These are phyloP conservation scores for Adrianichthys oophorus DNA, from an alignment of 2,797 vertebrate species.

Conservation along the genomic window DNA sequence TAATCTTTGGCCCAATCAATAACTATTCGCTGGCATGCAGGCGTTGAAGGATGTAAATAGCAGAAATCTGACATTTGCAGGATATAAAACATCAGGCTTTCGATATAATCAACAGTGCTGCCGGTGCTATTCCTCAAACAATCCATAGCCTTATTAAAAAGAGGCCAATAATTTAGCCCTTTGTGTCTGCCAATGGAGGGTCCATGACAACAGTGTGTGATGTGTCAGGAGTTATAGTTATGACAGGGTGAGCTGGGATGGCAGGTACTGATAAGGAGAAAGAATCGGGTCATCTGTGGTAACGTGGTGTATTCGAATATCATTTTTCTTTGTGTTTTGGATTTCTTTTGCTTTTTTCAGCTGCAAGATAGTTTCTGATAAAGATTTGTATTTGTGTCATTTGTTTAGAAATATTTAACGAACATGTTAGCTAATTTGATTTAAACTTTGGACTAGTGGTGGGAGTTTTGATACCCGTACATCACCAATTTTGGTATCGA, in stretches of 20 bases:
- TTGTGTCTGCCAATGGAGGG: constrained; percentile 22
- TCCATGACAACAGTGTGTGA: constrained; percentile 56
- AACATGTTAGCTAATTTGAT: no score
- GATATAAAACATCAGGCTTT: constrained; percentile 76
- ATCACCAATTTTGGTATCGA: no score
- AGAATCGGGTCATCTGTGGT: constrained; percentile 7
- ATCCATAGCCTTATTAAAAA: constrained; percentile 81
- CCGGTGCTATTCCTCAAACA: constrained; percentile 59
- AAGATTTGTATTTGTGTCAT: not conserved
- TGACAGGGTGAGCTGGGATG: constrained; percentile 41
- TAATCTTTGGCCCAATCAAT: constrained; percentile 72
- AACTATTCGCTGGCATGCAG: constrained; percentile 61
- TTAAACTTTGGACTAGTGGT: no score
- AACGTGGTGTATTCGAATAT: constrained; percentile 2
- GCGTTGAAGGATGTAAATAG: constrained; percentile 77
- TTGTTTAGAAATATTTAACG: no score
- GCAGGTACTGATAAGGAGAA: constrained; percentile 7
- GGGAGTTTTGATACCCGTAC: no score
- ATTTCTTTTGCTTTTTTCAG: not conserved
- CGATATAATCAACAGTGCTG: constrained; percentile 72
- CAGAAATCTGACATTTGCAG: constrained; percentile 75
- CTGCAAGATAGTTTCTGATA: not conserved
- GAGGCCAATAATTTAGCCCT: constrained; percentile 66
- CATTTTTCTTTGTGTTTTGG: not conserved
- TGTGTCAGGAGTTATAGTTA: constrained; percentile 59